Base-by-base conservation (phyloP, 2,113 vertebrate genomes). In the Malurus cyaneus region DNA sequence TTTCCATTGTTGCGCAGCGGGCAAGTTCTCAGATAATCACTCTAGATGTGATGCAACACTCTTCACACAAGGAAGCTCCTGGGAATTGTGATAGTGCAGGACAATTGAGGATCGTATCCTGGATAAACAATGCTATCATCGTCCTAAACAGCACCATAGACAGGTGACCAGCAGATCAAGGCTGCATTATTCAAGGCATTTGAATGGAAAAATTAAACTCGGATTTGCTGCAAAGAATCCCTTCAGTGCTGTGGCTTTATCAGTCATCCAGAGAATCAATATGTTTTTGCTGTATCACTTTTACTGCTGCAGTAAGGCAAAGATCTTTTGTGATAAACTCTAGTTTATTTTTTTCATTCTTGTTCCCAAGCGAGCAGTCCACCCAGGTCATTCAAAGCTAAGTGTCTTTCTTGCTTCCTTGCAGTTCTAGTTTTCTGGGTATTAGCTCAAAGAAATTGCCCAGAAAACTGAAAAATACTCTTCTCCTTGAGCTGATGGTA, bases 11-110 rank as follows among this genome's bases (percentile, higher is more conserved):
- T 66, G 90, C 92, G 73, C 82, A 91, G 67, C 20, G 80, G 66
- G 66, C 94, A 95, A 87, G 85, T 96, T 96, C 91, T 96, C 95
- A 94, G 96, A 86, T 96, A 96, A 97, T 95, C 91, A 79, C 85
- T 86, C 71, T 64, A 83, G 59, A 78, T 77, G 71, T 32, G 86
- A 71, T 71, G 81, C 47, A 81, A 74, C 39, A 53, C 66, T 77
- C 36, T 44, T 92, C 10, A 8, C 24, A 62, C 36, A 52, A 66
- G 72, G 72, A 93, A 92, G 31, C 36, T 62, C 41, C 66, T 62
- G 60, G 86, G 82, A 92, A 93, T 36, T 67, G 66, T n/a, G 57
- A 70, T 31, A 42, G 56, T 53, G 42, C 49, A 47, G 24, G 41
- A 65, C 32, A 80, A 53, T 81, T 70, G 6, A 2, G 79, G 73